Conservation (phyloP, 2,797 vertebrate species). For the Ataeniobius toweri region DNA sequence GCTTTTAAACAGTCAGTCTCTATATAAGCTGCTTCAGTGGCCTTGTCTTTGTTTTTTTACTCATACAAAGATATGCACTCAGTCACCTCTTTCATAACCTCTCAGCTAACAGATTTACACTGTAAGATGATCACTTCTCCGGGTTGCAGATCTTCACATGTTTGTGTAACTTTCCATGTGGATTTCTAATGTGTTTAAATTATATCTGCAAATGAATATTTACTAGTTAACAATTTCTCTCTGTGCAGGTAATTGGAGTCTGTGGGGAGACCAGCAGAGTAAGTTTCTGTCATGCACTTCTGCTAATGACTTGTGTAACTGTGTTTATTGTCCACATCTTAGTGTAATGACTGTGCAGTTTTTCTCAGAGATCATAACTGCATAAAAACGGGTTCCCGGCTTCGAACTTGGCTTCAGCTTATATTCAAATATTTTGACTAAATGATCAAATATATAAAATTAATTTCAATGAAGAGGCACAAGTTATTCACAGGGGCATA, state of each 20-base stretch:
- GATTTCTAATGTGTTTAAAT: conserved; percentile 26
- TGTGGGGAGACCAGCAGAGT: conserved; percentile 99
- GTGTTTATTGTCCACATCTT: conserved; percentile 48
- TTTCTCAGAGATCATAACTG: conserved; percentile 37
- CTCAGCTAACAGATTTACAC: conserved; percentile 28
- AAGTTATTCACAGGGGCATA: background rate
- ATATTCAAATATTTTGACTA: background rate
- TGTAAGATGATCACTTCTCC: conserved; percentile 22
- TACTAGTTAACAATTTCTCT: conserved; percentile 35
- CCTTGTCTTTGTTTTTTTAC: conserved; percentile 26
- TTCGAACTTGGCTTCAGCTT: conserved; percentile 34
- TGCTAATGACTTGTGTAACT: conserved; percentile 46
- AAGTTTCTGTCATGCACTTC: conserved; percentile 78
- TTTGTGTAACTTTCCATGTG: conserved; percentile 40
- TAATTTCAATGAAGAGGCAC: conserved; percentile 2
- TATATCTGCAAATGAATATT: conserved; percentile 43
- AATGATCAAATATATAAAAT: conserved; percentile 1
- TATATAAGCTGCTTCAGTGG: conserved; percentile 12
- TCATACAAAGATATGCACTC: background rate
- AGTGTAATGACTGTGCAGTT: conserved; percentile 43
- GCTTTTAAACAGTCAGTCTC: conserved; percentile 23
- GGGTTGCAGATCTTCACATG: background rate
- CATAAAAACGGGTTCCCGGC: conserved; percentile 11
- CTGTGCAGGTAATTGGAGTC: conserved; percentile 95
- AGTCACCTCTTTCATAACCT: conserved; percentile 8